phyloP scores from a whole-genome alignment of 2,797 vertebrate species.

The Stomatorhinus walkeri region DNA sequence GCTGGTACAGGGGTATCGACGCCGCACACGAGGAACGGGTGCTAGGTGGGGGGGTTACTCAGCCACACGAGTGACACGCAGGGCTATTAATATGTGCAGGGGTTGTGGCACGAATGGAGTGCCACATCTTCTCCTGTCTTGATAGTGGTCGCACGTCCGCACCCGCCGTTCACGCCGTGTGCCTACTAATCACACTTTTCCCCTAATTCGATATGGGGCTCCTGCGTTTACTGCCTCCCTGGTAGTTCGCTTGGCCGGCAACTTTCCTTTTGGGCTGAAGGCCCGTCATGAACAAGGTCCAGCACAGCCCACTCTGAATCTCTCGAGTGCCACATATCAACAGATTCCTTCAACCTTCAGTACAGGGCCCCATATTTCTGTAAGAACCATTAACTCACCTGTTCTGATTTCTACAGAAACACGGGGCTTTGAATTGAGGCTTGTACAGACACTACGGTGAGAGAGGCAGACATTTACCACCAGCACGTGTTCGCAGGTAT shows the following conservation, averaged over 20 bases:
- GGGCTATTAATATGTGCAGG: conserved; percentile 38
- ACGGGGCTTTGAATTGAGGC: neutral
- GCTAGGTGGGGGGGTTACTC: neutral
- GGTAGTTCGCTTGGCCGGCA: neutral
- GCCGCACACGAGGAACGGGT: neutral
- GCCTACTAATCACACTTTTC: neutral
- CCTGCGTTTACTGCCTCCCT: neutral
- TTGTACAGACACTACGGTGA: neutral
- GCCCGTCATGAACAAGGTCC: neutral
- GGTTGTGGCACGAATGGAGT: neutral
- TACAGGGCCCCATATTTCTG: neutral
- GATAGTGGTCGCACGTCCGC: neutral
- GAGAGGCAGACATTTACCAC: neutral
- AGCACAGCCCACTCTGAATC: neutral
- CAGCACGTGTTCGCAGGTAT: neutral
- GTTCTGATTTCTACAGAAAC: neutral
- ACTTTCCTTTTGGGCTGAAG: neutral
- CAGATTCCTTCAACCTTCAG: neutral
- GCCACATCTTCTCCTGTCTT: neutral
- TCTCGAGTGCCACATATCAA: neutral
- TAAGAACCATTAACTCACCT: neutral
- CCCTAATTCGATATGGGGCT: neutral
- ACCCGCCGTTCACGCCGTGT: neutral
- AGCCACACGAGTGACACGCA: conserved; percentile 2
- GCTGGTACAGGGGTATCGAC: neutral